Evolutionary conservation across 2,113 vertebrate genomes (phyloP), one percentile per base, ranked within the genome.

Genomic region (Carassius gibelio): DNA sequence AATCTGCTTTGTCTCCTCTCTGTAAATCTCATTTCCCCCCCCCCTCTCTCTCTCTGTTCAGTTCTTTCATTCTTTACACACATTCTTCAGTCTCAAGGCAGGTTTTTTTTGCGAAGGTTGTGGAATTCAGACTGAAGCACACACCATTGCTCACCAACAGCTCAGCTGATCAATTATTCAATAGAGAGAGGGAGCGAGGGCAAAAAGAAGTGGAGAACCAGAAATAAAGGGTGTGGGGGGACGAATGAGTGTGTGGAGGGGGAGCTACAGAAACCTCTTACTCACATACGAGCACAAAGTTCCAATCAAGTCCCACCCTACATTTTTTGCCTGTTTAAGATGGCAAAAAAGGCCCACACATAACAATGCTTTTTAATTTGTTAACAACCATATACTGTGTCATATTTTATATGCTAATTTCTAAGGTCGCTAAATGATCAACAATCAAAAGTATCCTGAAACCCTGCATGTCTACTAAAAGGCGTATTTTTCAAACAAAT

Each of bases 151-250:
- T 17, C 26, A 50, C 77, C 5, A 62, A 71, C 66, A 62, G 21
- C 38, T 48, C 38, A 38, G 30, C 36, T 52, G 36, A 48, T 85
- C 36, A 84, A 84, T 84, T 75, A 81, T 81, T 75, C 61, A 84
- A 48, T 45, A 78, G 57, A 30, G 34, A 45, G 59, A n/a, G 83
- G 87, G 10, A 72, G 85, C 61, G 77, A 84, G 68, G 88, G 75
- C 88, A 75, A 55, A 15, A 34, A 48, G 78, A 61, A 84, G 69
- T 81, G 75, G 69, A 88, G 66, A 62, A 69, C 19, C 5, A 50
- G 55, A 66, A 30, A 74, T 7, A 57, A 42, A n/a, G 8, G 11
- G 68, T 6, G 38, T 6, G 38, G 5, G 38, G 36, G 68, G 15
- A 8, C 2, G 8, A 17, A 5, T 17, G 36, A 36, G 4, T 38